phyloP scores from a whole-genome alignment of 2,797 vertebrate species.

The Tarsius wallacei region DNA sequence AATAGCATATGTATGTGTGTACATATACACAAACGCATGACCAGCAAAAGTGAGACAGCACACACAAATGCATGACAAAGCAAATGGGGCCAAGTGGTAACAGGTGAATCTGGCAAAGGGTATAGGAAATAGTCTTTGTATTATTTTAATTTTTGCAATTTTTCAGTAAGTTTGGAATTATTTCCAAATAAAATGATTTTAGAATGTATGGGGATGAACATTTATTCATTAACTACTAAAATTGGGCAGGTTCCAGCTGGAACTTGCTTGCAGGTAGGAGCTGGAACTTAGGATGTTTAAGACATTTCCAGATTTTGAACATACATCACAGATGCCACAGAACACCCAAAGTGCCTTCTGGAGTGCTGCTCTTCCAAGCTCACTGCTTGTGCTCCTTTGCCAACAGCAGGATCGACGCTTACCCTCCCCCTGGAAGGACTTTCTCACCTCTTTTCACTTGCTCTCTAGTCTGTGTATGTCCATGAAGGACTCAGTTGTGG shows the following conservation, averaged over 20 bases:
- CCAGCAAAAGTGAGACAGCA: background rate
- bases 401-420: background rate
- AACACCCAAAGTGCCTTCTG: background rate
- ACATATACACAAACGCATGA: too few species aligned
- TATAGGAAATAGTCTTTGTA: fast-evolving
- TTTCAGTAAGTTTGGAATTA: slow-evolving; percentile 33
- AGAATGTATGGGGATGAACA: background rate
- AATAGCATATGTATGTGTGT: fast-evolving
- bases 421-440: background rate
- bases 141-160: background rate
- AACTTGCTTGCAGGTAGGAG: background rate
- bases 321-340: background rate
- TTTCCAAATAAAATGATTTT: background rate
- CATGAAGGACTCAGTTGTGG: background rate
- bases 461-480: background rate
- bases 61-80: background rate
- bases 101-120: background rate
- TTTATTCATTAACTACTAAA: background rate
- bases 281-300: background rate
- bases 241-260: background rate
- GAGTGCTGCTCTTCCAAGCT: background rate
- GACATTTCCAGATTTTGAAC: background rate
- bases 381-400: background rate
- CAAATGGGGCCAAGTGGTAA: background rate
- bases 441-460: background rate